Evolutionary conservation across 35 echinoderm and acorn worm genomes (phyloP).

Genomic region (Acanthaster planci): DNA sequence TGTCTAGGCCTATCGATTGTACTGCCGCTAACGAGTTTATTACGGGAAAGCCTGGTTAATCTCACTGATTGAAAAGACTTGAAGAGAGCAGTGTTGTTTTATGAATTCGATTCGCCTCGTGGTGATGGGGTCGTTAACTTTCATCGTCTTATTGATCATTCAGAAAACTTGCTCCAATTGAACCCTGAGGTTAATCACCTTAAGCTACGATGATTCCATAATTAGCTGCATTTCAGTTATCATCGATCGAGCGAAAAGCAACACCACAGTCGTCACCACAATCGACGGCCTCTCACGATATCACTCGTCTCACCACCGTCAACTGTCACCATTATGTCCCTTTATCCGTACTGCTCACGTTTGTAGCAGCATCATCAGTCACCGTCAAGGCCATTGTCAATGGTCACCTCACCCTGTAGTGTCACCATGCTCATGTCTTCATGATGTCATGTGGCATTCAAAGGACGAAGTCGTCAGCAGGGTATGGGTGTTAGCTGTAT

Average conservation of each 20-base stretch:
- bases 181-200: neutral
- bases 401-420: too few species aligned
- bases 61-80: neutral
- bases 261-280: neutral
- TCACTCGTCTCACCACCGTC: too few species aligned
- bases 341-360: too few species aligned
- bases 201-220: neutral
- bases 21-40: neutral
- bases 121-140: neutral
- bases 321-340: too few species aligned
- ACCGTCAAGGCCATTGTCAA: too few species aligned
- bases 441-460: too few species aligned
- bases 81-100: conserved; percentile 15
- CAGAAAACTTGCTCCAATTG: neutral
- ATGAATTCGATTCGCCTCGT: neutral
- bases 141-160: neutral
- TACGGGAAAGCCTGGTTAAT: neutral
- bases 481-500: too few species aligned
- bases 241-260: neutral
- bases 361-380: too few species aligned
- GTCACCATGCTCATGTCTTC: too few species aligned
- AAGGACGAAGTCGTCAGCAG: too few species aligned
- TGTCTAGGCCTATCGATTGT: neutral
- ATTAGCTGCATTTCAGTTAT: neutral
- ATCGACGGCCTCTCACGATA: neutral